Conservation (phyloP, 2,797 vertebrate genomes). For the Smutsia temminckii region DNA sequence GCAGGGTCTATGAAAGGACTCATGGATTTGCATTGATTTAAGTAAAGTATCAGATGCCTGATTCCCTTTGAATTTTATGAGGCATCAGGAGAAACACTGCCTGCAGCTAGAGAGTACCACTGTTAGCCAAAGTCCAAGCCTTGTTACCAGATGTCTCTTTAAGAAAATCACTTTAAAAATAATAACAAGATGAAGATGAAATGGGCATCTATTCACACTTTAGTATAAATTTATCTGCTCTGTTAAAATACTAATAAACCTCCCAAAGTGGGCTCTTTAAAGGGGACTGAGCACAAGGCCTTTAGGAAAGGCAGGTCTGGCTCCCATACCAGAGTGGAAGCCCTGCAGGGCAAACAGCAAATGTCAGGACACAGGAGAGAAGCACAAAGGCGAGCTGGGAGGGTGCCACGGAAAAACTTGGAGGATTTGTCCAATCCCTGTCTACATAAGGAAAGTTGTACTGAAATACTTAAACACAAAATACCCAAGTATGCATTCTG, state of each 20-base stretch:
- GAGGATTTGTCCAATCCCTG: background rate
- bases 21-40: background rate
- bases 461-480: background rate
- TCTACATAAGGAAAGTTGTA: background rate
- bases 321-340: background rate
- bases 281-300: background rate
- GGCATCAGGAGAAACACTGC: background rate
- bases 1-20: constrained; percentile 1
- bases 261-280: background rate
- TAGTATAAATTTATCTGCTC: background rate
- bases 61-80: background rate
- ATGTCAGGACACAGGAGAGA: background rate
- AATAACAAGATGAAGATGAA: background rate
- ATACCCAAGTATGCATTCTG: background rate
- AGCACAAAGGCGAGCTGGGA: no score
- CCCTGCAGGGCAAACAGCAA: background rate
- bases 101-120: background rate
- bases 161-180: background rate
- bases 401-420: background rate
- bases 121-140: background rate
- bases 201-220: background rate
- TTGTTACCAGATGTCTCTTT: background rate
- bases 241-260: background rate
- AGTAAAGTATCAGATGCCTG: background rate
- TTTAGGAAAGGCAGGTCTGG: background rate